These are phyloP conservation scores for Pristionchus mayeri DNA, from an alignment of 2,888 invertebrate species.

Conservation along the genomic window DNA sequence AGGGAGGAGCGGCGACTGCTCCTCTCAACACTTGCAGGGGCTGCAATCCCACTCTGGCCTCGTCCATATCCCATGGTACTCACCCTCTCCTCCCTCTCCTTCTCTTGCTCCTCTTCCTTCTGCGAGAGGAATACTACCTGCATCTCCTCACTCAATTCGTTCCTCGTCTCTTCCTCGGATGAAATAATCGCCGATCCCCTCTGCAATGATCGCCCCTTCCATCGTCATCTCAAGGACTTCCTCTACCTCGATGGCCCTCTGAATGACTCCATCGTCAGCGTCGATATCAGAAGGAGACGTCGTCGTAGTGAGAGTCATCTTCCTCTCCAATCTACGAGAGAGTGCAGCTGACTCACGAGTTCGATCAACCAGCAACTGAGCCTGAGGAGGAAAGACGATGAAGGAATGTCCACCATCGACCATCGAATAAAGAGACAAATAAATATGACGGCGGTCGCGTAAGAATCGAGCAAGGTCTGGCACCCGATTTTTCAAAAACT, in stretches of 20 bases:
- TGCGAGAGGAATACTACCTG: slow-evolving; percentile 14
- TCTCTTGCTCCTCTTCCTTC: slow-evolving; percentile 27
- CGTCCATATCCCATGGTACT: too few relatives aligned
- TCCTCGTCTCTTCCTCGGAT: slow-evolving; percentile 18
- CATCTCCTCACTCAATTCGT: slow-evolving; percentile 48
- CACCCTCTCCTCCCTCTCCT: slow-evolving; percentile 20
- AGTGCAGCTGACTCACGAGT: slow-evolving; percentile 50
- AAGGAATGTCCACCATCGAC: neutral
- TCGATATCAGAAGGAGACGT: slow-evolving; percentile 59
- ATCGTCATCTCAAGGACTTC: too few relatives aligned
- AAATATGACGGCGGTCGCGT: too few relatives aligned
- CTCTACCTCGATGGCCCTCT: slow-evolving; percentile 57
- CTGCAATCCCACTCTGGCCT: too few relatives aligned
- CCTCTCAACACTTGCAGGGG: neutral
- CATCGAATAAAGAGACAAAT: neutral
- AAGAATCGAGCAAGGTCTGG: too few relatives aligned
- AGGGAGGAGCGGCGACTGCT: neutral
- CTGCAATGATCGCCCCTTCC: neutral
- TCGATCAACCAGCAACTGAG: slow-evolving; percentile 40
- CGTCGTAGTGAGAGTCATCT: slow-evolving; percentile 56
- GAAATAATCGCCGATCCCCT: slow-evolving; percentile 51
- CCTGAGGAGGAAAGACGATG: neutral
- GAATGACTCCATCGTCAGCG: slow-evolving; percentile 65
- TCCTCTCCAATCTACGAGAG: slow-evolving; percentile 58
- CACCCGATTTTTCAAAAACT: too few relatives aligned